Evolutionary conservation across 1,140 invertebrate genomes (phyloP), one percentile per base, ranked within the genome.

Genomic region (Drosophila dunni): DNA sequence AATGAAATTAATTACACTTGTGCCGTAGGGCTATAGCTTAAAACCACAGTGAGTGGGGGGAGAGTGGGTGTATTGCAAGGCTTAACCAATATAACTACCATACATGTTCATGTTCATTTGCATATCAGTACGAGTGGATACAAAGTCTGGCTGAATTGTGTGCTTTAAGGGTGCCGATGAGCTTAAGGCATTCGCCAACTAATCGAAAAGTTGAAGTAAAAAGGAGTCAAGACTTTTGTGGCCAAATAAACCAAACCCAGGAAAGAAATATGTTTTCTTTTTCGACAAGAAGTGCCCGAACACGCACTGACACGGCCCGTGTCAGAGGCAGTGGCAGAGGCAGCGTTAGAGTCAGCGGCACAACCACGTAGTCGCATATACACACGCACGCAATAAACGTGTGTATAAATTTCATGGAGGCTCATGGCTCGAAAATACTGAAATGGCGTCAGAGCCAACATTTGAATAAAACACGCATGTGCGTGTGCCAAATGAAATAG

Each of bases 381-480:
- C 7, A 15, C 20, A 68, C 69, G 67, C 66, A 74, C 63, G 75
- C 84, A 78, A 89, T 84, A 89, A 89, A 72, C 70, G 80, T 78
- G 73, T 63, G 84, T 78, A 84, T 89, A 80, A 84, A 89, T 89
- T 89, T 89, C 38, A 38, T 79, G 65, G 17, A 40, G 65, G 61
- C 17, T 20, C 17, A 20, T 20, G 17, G 46, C 73, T 69, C 44
- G 62, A 57, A 81, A 83, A 78, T 80, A 67, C 68, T 74, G 54
- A 68, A 78, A 89, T 81, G 84, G 84, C 85, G 78, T 84, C 85
- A 90, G 24, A 29, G 84, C 71, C 64, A 78, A 81, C 85, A 89
- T 89, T 89, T 90, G 85, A 89, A 89, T 89, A 81, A 29, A 29
- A 58, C 81, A 83, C 85, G 81, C 85, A 88, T 65, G 74, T 75